These are phyloP conservation scores for Heteropelma amictum DNA, from an alignment of 2,888 invertebrate species.

Conservation along the genomic window DNA sequence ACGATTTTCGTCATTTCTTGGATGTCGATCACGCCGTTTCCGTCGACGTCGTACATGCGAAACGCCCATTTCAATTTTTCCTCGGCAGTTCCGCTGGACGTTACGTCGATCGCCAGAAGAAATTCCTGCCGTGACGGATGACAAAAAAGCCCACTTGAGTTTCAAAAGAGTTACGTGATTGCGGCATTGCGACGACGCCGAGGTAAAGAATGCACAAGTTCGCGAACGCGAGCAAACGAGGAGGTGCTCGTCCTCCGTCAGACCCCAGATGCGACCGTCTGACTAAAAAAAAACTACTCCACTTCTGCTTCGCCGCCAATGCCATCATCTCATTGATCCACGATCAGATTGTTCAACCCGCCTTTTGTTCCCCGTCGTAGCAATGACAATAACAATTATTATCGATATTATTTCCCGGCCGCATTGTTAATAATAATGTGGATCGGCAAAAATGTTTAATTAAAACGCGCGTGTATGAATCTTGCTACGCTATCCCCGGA, in stretches of 20 bases:
- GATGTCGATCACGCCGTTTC: constrained; percentile 98
- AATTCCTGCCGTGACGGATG: constrained; percentile 90
- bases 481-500: no score
- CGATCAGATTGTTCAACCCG: no score
- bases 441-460: no score
- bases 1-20: constrained; percentile 99
- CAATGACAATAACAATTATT: no score
- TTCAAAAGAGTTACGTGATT: neutral
- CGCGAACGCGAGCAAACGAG: no score
- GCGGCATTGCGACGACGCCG: neutral
- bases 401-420: no score
- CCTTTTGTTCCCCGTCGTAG: no score
- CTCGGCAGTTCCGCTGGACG: constrained; percentile 97
- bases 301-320: no score
- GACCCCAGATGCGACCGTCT: no score
- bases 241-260: no score
- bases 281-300: no score
- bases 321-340: no score
- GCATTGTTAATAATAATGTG: neutral
- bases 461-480: neutral
- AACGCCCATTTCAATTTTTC: constrained; percentile 99
- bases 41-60: constrained; percentile 99
- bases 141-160: constrained; percentile 31
- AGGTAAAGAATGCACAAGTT: neutral
- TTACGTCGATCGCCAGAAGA: constrained; percentile 97